phyloP scores from a whole-genome alignment of 2,113 vertebrate genomes.

The Cyphomyrus discorhynchus region DNA sequence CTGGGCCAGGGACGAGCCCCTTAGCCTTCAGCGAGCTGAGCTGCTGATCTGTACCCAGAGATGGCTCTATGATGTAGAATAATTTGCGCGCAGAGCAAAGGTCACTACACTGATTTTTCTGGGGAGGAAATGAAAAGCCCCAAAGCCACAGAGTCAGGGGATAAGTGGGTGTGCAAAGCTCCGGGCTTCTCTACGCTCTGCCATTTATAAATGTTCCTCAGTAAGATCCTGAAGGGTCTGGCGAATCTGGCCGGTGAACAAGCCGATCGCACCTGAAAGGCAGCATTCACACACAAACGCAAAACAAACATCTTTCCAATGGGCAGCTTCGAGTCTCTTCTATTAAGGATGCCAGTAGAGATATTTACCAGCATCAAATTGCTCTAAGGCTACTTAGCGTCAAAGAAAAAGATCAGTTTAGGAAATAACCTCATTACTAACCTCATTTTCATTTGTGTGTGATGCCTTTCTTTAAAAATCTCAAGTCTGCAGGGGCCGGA shows the following conservation, averaged over 20 bases:
- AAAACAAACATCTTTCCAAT: not conserved
- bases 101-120: conserved; percentile 13
- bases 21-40: not conserved
- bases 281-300: not conserved
- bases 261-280: not conserved
- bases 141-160: not conserved
- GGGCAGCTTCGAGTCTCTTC: not conserved
- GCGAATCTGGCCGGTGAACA: not conserved
- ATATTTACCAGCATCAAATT: not conserved
- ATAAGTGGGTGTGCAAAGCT: not conserved
- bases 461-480: not conserved
- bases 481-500: not conserved
- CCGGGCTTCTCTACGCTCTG: not conserved
- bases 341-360: not conserved
- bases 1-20: not conserved
- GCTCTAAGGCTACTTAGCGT: not conserved
- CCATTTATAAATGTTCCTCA: not conserved
- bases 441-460: not conserved
- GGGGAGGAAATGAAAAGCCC: not conserved
- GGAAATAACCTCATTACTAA: not conserved
- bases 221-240: not conserved
- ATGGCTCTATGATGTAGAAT: conserved; percentile 6
- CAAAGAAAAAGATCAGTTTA: not conserved
- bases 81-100: not conserved
- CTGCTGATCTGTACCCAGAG: conserved; percentile 6